These are phyloP conservation scores for Prionchulus punctatus DNA, from an alignment of 2,888 invertebrate species.

Conservation along the genomic window DNA sequence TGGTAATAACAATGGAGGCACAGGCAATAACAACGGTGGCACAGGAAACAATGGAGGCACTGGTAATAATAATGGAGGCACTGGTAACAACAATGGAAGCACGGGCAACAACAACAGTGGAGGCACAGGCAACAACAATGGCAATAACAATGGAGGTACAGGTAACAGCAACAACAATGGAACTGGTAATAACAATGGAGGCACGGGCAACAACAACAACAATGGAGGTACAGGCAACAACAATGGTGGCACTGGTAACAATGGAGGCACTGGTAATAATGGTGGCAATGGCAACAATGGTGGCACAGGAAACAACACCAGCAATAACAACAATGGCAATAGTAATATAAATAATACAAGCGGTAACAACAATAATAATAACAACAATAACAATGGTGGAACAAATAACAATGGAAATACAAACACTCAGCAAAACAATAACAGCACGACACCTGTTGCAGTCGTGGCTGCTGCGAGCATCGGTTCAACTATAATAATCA, in stretches of 20 bases:
- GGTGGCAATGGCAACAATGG: not conserved
- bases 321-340: not conserved
- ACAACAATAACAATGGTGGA: too few relatives aligned
- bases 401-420: too few relatives aligned
- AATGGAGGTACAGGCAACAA: not conserved
- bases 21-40: too few relatives aligned
- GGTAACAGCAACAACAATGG: too few relatives aligned
- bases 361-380: not conserved
- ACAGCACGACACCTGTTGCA: too few relatives aligned
- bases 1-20: too few relatives aligned
- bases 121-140: too few relatives aligned
- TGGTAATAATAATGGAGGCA: not conserved
- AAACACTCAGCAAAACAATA: too few relatives aligned
- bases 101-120: not conserved
- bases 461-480: too few relatives aligned
- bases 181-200: too few relatives aligned
- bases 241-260: not conserved
- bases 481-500: too few relatives aligned
- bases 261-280: not conserved
- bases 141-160: too few relatives aligned
- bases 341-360: not conserved
- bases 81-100: not conserved
- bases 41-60: not conserved
- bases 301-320: not conserved
- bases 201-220: not conserved